phyloP scores from a whole-genome alignment of 2,797 vertebrate genomes.

The Paguma larvata region DNA sequence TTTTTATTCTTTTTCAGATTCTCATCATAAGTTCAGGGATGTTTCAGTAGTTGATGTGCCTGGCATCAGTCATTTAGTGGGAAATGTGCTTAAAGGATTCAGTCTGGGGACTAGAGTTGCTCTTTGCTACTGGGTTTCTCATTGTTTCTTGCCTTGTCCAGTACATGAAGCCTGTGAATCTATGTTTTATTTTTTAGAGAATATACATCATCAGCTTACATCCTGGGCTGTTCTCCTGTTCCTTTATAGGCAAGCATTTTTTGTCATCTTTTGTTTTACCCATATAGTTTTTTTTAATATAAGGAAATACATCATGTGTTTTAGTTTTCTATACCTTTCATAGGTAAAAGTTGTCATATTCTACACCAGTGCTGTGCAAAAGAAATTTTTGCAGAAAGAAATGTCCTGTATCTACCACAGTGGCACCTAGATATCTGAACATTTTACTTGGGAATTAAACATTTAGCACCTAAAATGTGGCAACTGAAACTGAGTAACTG shows the following conservation, averaged over 20 bases:
- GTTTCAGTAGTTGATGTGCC: not conserved
- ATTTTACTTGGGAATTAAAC: not conserved
- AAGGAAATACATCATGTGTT: not conserved
- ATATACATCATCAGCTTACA: not conserved
- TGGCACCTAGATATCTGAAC: not conserved
- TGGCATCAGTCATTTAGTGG: not conserved
- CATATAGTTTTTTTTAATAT: not conserved
- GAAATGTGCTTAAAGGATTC: not conserved
- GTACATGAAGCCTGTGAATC: not conserved
- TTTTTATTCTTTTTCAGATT: not conserved
- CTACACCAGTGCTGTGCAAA: not conserved
- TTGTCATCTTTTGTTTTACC: not conserved
- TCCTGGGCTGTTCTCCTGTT: not conserved
- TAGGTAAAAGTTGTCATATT: not conserved
- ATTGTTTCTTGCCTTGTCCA: not conserved
- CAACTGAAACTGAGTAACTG: not conserved
- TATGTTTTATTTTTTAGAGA: not conserved
- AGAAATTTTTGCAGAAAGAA: not conserved
- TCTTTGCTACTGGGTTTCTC: not conserved
- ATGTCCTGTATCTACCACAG: not conserved
- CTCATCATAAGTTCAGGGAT: not conserved
- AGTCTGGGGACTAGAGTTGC: not conserved
- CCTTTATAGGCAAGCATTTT: not conserved
- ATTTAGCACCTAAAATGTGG: not conserved
- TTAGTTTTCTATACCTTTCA: not conserved